phyloP scores from a whole-genome alignment of 2,113 vertebrate genomes.

The Antechinus stuartii region DNA sequence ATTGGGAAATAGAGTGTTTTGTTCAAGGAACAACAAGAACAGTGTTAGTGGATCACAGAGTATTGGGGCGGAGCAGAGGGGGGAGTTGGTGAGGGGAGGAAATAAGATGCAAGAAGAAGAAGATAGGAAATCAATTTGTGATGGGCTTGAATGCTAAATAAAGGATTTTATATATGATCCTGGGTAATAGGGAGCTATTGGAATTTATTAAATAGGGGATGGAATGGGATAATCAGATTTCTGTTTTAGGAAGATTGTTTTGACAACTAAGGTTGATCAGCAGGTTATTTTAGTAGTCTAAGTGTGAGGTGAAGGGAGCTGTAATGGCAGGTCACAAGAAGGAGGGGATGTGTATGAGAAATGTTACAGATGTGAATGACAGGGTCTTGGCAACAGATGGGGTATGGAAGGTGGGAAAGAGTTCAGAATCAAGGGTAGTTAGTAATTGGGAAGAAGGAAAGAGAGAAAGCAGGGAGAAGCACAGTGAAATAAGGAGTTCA shows the following conservation, averaged over 20 bases:
- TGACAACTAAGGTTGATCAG: background rate
- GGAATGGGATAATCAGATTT: background rate
- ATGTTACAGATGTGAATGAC: too few species aligned
- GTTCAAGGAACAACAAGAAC: background rate
- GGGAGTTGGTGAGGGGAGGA: too few species aligned
- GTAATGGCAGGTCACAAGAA: too few species aligned
- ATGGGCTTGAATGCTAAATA: background rate
- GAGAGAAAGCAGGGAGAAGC: too few species aligned
- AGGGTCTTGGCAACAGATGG: too few species aligned
- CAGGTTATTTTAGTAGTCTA: background rate
- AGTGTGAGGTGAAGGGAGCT: background rate
- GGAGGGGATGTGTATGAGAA: too few species aligned
- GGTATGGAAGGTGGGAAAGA: too few species aligned
- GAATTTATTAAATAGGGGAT: background rate
- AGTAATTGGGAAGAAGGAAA: too few species aligned
- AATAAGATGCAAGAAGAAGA: background rate
- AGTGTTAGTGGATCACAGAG: background rate
- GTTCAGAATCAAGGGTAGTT: too few species aligned
- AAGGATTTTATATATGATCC: background rate
- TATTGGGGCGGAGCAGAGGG: background rate
- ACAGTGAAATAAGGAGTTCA: too few species aligned
- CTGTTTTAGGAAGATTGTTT: background rate
- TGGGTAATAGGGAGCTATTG: background rate
- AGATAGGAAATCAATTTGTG: background rate
- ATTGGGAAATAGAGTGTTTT: background rate